Evolutionary conservation across 1,140 invertebrate genomes (phyloP).

Genomic region (Panonychus citri): DNA sequence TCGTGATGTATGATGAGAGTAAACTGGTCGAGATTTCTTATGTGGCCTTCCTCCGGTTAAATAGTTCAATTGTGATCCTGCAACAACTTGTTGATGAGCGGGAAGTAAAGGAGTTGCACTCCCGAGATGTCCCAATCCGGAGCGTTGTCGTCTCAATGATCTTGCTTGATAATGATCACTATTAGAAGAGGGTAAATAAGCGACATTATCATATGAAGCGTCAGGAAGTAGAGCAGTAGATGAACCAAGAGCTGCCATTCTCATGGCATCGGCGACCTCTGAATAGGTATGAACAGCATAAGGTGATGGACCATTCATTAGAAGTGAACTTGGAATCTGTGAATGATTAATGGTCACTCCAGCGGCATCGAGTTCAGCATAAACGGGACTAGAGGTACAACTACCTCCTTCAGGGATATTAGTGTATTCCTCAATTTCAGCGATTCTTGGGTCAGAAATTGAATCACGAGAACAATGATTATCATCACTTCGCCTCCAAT

Average conservation of each 20-base stretch:
- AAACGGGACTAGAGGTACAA: slow-evolving; percentile 12
- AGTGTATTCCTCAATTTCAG: slow-evolving; percentile 6
- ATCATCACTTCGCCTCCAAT: slow-evolving; percentile 6
- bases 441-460: neutral
- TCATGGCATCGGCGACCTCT: slow-evolving; percentile 6
- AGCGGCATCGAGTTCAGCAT: slow-evolving; percentile 10
- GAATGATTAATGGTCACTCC: neutral
- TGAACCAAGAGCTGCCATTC: slow-evolving; percentile 5
- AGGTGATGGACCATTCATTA: neutral
- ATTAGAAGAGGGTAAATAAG: slow-evolving; percentile 9
- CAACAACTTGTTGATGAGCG: neutral
- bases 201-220: slow-evolving; percentile 11
- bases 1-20: neutral
- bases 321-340: neutral
- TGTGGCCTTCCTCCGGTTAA: slow-evolving; percentile 6
- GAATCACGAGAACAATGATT: neutral
- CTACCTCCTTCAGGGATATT: slow-evolving; percentile 3
- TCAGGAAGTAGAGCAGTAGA: slow-evolving; percentile 6
- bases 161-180: slow-evolving; percentile 6
- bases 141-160: slow-evolving; percentile 7
- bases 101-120: slow-evolving; percentile 6
- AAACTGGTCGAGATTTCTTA: slow-evolving; percentile 6
- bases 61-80: neutral
- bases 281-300: slow-evolving; percentile 9
- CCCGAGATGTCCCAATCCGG: slow-evolving; percentile 1